Evolutionary conservation across 53 echinoderm and acorn worm genomes (phyloP).

Genomic region (Temnopleurus reevesii): DNA sequence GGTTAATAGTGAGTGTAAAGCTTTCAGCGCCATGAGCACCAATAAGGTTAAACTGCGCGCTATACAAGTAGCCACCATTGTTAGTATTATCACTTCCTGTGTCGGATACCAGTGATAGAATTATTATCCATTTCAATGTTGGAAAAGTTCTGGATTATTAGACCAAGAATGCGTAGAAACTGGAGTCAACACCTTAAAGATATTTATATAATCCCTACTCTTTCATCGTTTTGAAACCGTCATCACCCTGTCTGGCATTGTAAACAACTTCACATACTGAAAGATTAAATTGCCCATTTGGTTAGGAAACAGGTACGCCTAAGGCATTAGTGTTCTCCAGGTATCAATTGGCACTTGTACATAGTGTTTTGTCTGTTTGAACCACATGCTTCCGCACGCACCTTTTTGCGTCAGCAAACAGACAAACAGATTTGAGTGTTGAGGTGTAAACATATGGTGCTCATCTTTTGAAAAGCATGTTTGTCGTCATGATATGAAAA

Average conservation of each 20-base stretch:
- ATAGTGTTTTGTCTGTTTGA: not conserved
- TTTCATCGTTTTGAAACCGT: too few relatives aligned
- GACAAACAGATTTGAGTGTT: not conserved
- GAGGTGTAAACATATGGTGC: not conserved
- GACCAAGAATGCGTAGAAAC: too few relatives aligned
- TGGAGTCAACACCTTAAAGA: too few relatives aligned
- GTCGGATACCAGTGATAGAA: too few relatives aligned
- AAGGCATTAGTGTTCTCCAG: not conserved
- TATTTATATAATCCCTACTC: too few relatives aligned
- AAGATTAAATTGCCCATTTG: not conserved
- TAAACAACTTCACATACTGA: not conserved
- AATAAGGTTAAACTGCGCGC: too few relatives aligned
- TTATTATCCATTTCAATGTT: too few relatives aligned
- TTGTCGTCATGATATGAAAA: not conserved
- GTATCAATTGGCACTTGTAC: not conserved
- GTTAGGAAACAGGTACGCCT: not conserved
- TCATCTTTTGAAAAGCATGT: not conserved
- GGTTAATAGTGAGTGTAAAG: too few relatives aligned
- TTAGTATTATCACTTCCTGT: too few relatives aligned
- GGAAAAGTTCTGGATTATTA: too few relatives aligned
- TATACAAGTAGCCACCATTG: too few relatives aligned
- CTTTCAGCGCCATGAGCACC: too few relatives aligned
- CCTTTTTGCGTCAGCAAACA: not conserved
- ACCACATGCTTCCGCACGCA: not conserved
- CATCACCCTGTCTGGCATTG: slow-evolving; percentile 10